A percentile compares a stretch with the other conserved stretches of the same genome.
Conservation (phyloP, 2,113 vertebrate species). For the Herpetotheres cachinnans region DNA sequence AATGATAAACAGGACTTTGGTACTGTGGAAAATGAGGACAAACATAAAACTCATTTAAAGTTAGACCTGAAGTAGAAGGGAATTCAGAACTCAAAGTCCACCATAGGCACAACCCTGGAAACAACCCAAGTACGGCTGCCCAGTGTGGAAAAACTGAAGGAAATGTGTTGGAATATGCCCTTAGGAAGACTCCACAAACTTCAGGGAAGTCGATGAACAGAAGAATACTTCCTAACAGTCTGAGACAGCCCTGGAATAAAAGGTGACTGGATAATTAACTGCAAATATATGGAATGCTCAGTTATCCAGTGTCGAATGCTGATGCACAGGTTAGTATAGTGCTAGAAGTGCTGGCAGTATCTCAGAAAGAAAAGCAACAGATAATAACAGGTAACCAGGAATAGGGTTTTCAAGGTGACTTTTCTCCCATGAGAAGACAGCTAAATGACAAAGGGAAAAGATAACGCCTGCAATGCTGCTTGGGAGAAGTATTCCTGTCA, state of each 20-base stretch:
- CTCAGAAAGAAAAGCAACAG: neutral
- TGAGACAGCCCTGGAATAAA: neutral
- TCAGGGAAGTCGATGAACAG: neutral
- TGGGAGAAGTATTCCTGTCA: neutral
- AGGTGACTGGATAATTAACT: neutral
- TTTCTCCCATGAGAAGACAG: neutral
- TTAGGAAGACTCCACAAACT: neutral
- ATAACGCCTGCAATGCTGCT: neutral
- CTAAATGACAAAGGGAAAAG: neutral
- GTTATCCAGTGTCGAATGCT: neutral
- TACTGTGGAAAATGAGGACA: neutral
- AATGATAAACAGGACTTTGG: neutral
- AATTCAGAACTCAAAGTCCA: neutral
- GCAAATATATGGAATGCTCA: neutral
- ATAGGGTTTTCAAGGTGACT: neutral
- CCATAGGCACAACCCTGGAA: neutral
- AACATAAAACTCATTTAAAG: neutral
- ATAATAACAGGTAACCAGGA: neutral
- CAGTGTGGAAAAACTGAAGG: neutral
- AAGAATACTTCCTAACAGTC: neutral
- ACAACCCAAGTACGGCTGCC: neutral
- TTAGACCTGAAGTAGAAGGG: neutral
- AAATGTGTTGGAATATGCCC: neutral
- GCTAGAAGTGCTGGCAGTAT: neutral
- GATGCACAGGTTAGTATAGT: neutral